Conservation (phyloP, 1,140 invertebrate species). For the Teleogryllus occipitalis region DNA sequence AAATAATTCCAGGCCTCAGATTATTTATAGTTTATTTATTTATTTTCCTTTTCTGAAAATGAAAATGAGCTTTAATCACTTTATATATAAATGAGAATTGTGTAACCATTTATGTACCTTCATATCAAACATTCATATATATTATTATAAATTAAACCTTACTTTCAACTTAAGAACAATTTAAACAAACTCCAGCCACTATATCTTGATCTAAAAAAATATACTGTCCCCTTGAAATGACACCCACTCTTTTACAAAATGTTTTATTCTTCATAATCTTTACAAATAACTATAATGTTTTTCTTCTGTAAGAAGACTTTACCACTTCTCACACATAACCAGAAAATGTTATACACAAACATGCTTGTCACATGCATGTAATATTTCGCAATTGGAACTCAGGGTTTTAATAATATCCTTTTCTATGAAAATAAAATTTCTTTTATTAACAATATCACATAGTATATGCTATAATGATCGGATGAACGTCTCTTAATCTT, state of each 20-base stretch:
- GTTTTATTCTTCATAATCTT: neutral
- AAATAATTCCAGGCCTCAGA: neutral
- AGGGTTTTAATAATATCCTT: too few relatives aligned
- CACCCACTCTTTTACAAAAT: neutral
- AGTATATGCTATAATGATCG: too few relatives aligned
- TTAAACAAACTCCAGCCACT: neutral
- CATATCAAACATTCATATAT: neutral
- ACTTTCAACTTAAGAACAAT: neutral
- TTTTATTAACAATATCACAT: too few relatives aligned
- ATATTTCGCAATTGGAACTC: too few relatives aligned
- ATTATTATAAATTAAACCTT: neutral
- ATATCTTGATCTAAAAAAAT: neutral
- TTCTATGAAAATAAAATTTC: too few relatives aligned
- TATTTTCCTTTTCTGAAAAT: neutral
- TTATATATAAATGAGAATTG: neutral
- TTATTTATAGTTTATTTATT: neutral
- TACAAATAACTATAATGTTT: neutral
- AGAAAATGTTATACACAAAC: too few relatives aligned
- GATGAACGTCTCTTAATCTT: too few relatives aligned
- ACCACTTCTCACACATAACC: neutral
- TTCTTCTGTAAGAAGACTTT: neutral
- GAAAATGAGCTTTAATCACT: neutral
- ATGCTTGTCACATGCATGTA: too few relatives aligned
- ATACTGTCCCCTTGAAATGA: neutral
- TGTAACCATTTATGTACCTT: slow-evolving; percentile 5